A percentile compares a stretch with the other conserved stretches of the same genome.
phyloP scores from a whole-genome alignment of 2,113 vertebrate genomes.

The Leptobrachium leishanense region DNA sequence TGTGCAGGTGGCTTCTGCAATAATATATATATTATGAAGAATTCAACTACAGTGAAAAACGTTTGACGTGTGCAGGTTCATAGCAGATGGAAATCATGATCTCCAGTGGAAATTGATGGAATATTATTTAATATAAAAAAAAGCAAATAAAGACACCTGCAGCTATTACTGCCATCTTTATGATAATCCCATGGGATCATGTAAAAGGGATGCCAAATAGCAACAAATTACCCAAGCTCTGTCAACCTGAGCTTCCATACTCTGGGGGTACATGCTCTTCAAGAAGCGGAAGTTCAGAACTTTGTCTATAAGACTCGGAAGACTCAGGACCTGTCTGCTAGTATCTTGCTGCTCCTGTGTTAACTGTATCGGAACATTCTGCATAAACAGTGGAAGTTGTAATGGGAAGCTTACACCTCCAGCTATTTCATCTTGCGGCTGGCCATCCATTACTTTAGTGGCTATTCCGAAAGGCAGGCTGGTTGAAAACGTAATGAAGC shows the following conservation, averaged over 20 bases:
- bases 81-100: too few relatives aligned
- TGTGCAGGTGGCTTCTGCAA: too few relatives aligned
- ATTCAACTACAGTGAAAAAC: too few relatives aligned
- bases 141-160: too few relatives aligned
- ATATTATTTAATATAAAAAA: too few relatives aligned
- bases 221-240: slow-evolving; percentile 52
- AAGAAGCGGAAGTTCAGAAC: slow-evolving; percentile 50
- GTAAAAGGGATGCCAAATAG: slow-evolving; percentile 52
- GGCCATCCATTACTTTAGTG: slow-evolving; percentile 34
- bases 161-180: not conserved
- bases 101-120: too few relatives aligned
- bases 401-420: not conserved
- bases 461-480: slow-evolving; percentile 36
- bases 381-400: slow-evolving; percentile 46
- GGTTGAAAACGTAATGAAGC: slow-evolving; percentile 50
- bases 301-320: slow-evolving; percentile 52
- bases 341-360: slow-evolving; percentile 23
- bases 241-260: slow-evolving; percentile 49
- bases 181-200: slow-evolving; percentile 51
- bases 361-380: not conserved
- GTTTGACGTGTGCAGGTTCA: too few relatives aligned
- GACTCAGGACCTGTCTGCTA: slow-evolving; percentile 51
- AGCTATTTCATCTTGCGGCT: slow-evolving; percentile 8
- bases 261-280: slow-evolving; percentile 45
- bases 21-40: too few relatives aligned